A percentile compares a stretch with the other conserved stretches of the same genome.
Conservation (phyloP, 2,797 vertebrate genomes). For the Cuculus canorus region DNA sequence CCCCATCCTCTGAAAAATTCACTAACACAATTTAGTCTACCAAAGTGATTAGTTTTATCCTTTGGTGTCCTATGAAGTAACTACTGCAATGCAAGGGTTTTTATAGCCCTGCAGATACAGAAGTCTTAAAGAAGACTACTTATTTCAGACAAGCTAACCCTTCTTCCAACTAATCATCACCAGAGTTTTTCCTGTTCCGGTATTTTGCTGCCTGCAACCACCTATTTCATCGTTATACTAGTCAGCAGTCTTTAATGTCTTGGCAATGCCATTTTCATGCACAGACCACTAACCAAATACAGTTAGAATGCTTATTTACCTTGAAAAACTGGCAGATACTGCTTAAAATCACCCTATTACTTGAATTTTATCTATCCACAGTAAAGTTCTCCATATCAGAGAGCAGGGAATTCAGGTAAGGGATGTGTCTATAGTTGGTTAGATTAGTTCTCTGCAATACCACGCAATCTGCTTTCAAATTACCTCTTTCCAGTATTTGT, state of each 20-base stretch:
- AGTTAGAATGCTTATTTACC: not conserved
- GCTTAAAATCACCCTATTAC: not conserved
- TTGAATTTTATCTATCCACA: not conserved
- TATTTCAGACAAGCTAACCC: not conserved
- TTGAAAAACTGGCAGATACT: not conserved
- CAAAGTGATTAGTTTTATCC: not conserved
- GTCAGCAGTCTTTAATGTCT: not conserved
- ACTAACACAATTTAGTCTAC: not conserved
- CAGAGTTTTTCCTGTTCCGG: not conserved
- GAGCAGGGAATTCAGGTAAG: not conserved
- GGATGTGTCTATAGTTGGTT: not conserved
- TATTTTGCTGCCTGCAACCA: not conserved
- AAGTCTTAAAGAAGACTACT: not conserved
- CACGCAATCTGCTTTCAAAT: not conserved
- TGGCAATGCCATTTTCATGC: not conserved
- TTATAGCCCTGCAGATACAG: not conserved
- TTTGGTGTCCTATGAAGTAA: not conserved
- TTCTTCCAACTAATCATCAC: not conserved
- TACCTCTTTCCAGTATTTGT: not conserved
- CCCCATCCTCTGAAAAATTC: not conserved
- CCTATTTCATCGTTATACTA: not conserved
- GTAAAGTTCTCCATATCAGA: not conserved
- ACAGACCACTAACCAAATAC: not conserved
- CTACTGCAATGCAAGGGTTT: not conserved
- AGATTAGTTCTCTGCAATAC: not conserved